These are phyloP conservation scores for Pangasius mekongensis DNA, from an alignment of 2,797 vertebrate species.

Conservation along the genomic window DNA sequence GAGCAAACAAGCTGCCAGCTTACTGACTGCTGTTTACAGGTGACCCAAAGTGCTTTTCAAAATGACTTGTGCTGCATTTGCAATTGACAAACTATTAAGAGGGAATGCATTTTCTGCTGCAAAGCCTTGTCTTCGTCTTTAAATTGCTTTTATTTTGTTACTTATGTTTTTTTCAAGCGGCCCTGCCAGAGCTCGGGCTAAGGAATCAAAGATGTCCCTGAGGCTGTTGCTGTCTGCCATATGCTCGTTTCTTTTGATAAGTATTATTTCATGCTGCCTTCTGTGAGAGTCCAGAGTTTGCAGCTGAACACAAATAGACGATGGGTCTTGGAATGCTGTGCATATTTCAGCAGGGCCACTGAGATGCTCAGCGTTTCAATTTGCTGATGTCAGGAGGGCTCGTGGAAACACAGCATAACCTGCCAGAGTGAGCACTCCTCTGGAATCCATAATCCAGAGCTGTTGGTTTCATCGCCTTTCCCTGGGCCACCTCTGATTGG, in stretches of 20 bases:
- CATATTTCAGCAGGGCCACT: conserved; percentile 40
- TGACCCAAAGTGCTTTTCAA: not conserved
- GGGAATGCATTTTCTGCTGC: not conserved
- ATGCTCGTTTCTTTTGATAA: conserved; percentile 41
- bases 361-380: conserved; percentile 39
- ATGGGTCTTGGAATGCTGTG: conserved; percentile 30
- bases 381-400: conserved; percentile 46
- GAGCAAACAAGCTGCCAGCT: not conserved
- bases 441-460: conserved; percentile 3
- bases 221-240: conserved; percentile 37
- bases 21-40: not conserved
- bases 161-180: not conserved
- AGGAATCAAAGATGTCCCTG: conserved; percentile 33
- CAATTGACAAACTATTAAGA: not conserved
- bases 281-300: conserved; percentile 36
- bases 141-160: conserved; percentile 5
- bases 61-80: not conserved
- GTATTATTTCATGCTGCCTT: conserved; percentile 46
- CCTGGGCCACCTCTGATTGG: conserved; percentile 41
- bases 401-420: not conserved
- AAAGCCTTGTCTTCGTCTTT: not conserved
- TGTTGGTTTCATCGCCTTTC: conserved; percentile 32
- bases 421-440: conserved; percentile 26
- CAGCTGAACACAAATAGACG: conserved; percentile 49
- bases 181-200: not conserved